Percentiles rank a stretch among this genome's conserved stretches.
phyloP scores from a whole-genome alignment of 2,888 invertebrate genomes.

The Drosophila testacea region DNA sequence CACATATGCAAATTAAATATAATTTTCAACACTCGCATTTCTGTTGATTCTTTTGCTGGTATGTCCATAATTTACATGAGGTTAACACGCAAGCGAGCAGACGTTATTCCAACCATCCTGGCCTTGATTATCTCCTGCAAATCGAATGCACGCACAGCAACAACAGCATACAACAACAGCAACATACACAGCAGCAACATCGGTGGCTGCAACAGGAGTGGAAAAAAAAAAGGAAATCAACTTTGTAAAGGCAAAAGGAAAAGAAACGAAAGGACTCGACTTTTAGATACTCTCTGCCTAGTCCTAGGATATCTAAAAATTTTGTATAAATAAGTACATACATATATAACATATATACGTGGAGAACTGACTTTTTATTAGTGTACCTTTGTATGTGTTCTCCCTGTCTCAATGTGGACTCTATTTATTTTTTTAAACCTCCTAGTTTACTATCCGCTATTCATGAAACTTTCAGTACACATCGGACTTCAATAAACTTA shows the following conservation, averaged over 20 bases:
- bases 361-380: no score
- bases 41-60: constrained; percentile 49
- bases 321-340: no score
- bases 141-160: constrained; percentile 68
- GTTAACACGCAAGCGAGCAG: constrained; percentile 73
- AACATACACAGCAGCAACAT: constrained; percentile 23
- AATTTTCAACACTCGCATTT: constrained; percentile 79
- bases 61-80: constrained; percentile 76
- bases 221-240: constrained; percentile 52
- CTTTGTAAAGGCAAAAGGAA: constrained; percentile 32
- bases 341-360: no score
- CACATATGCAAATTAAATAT: constrained; percentile 79
- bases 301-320: no score
- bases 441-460: no score
- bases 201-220: constrained; percentile 29
- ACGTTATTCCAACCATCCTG: constrained; percentile 33
- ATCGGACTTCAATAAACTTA: no score
- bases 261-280: not conserved
- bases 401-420: no score
- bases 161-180: constrained; percentile 21
- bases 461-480: no score
- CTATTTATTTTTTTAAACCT: no score
- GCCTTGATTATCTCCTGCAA: constrained; percentile 74
- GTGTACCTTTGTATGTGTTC: no score
- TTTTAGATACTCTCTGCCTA: no score